These are phyloP conservation scores for Pollenia amentaria DNA, from an alignment of 2,888 invertebrate genomes.

Conservation along the genomic window DNA sequence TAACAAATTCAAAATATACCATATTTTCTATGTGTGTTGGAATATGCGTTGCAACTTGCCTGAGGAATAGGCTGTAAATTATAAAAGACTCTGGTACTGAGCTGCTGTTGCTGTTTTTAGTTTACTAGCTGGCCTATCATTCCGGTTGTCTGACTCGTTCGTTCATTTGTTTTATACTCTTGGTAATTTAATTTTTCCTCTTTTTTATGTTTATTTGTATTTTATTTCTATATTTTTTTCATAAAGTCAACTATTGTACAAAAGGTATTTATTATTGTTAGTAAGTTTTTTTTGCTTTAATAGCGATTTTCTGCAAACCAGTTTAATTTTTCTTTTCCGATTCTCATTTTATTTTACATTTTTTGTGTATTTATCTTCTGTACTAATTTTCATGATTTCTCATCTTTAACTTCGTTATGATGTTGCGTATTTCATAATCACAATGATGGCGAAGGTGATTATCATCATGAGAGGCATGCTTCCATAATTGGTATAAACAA, in stretches of 20 bases:
- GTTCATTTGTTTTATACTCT: conserved; percentile 43
- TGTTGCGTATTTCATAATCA: neutral
- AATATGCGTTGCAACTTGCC: neutral
- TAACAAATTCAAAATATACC: neutral
- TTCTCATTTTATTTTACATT: conserved; percentile 2
- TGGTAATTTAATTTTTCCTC: conserved; percentile 19
- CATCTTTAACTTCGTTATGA: neutral
- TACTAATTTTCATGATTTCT: conserved; percentile 31
- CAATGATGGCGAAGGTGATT: neutral
- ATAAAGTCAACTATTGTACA: conserved; percentile 12
- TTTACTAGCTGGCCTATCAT: conserved; percentile 46
- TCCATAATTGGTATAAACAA: conserved; percentile 72
- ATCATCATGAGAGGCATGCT: conserved; percentile 35
- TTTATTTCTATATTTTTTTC: conserved; percentile 31
- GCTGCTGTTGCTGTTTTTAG: conserved; percentile 17
- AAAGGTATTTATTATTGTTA: conserved; percentile 15
- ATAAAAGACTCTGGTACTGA: conserved; percentile 25
- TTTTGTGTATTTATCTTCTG: conserved; percentile 34
- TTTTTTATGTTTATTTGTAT: conserved; percentile 21
- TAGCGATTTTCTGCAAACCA: conserved; percentile 55
- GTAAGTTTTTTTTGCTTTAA: conserved; percentile 47
- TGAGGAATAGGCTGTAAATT: conserved; percentile 26
- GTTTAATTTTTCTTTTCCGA: conserved; percentile 39
- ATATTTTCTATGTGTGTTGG: neutral
- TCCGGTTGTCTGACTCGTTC: conserved; percentile 59